Base-by-base conservation (phyloP, 2,113 vertebrate genomes). In the Xenopus laevis region DNA sequence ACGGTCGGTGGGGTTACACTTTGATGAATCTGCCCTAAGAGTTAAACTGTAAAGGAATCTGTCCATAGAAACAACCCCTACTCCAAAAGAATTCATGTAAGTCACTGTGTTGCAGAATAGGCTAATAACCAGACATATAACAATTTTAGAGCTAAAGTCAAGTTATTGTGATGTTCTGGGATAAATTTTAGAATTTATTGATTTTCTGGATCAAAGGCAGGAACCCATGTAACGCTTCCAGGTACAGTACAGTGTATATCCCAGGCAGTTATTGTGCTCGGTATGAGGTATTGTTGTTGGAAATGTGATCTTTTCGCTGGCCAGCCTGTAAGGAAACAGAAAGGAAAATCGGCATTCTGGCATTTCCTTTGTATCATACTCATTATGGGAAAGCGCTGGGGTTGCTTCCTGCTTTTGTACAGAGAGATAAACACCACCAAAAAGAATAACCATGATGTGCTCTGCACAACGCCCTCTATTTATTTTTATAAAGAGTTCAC, bases 321-420 rank as follows among this genome's bases (percentile, higher is more conserved):
- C 71, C 79, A 79, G 79, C 82, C 79, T 79, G 84, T 84, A 85
- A 83, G 83, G 71, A 79, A n/a, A 87, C 83, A 79, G 76, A 83
- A 84, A 83, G 86, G 86, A 86, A n/a, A 84, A 79, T 82, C 82
- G 72, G 63, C 72, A 71, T 71, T 81, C 71, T 87, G 84, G 85
- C 83, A 86, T 83, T 87, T 86, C 86, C 86, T 80, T 79, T 80
- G 57, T 84, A 84, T 79, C 78, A 79, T 65, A 66, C 79, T 85
- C 84, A 80, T 85, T 83, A 82, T 86, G 85, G 82, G 86, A 87
- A 87, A 82, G 83, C 82, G 80, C 82, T 80, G 81, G 80, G 80
- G 69, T 72, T 68, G 79, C 80, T 86, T 87, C 86, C 86, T 83
- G 82, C 85, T 85, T 87, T 87, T 87, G 85, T 86, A 71, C 65